Conservation (phyloP, 2,888 invertebrate genomes). For the Lacanobia oleracea region DNA sequence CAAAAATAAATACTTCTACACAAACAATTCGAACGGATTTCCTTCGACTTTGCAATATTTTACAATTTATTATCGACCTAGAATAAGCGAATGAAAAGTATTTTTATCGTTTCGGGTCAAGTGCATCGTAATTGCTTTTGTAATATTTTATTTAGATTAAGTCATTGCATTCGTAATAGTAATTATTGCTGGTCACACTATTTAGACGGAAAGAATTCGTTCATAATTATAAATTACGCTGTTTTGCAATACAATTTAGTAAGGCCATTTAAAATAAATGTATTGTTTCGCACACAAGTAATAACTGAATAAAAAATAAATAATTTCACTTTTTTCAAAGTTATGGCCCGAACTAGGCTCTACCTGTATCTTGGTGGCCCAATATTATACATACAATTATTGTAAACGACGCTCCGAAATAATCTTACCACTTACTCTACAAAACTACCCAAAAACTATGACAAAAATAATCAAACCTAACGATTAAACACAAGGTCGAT, state of each 20-base stretch:
- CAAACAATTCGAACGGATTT: constrained; percentile 57
- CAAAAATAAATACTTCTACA: constrained; percentile 30
- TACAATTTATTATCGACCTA: constrained; percentile 39
- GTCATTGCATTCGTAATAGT: constrained; percentile 29
- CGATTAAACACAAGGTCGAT: constrained; percentile 72
- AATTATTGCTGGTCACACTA: constrained; percentile 37
- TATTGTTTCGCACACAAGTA: too few relatives aligned
- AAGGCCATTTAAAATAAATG: neutral
- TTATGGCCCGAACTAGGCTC: too few relatives aligned
- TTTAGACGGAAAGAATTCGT: constrained; percentile 46
- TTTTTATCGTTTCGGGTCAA: constrained; percentile 62
- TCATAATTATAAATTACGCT: constrained; percentile 25
- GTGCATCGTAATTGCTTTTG: constrained; percentile 46
- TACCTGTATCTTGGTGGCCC: too few relatives aligned
- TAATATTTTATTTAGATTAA: constrained; percentile 40
- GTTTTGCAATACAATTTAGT: constrained; percentile 13
- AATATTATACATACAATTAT: neutral
- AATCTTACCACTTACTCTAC: neutral
- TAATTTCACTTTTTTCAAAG: too few relatives aligned
- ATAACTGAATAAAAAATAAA: too few relatives aligned
- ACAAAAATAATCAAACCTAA: constrained; percentile 31
- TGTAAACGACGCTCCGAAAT: neutral
- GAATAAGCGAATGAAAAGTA: constrained; percentile 45
- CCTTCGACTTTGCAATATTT: constrained; percentile 54
- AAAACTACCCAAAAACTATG: neutral